phyloP scores from a whole-genome alignment of 35 echinoderm and acorn worm genomes.

The Lytechinus variegatus region DNA sequence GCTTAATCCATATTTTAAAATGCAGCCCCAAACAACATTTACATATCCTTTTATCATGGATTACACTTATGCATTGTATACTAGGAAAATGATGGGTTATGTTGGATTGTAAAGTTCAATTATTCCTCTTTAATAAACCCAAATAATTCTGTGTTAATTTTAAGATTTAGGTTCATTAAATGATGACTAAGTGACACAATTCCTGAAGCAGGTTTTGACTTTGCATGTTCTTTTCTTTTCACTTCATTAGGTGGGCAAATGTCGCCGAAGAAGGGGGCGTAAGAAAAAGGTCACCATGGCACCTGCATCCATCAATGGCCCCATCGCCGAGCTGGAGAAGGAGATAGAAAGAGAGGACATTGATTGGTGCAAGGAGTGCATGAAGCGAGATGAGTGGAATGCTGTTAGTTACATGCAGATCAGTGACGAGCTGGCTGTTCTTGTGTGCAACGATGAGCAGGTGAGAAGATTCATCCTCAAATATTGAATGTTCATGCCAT shows the following conservation, averaged over 20 bases:
- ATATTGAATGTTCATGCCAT: too few relatives aligned
- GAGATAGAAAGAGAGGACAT: slow-evolving; percentile 26
- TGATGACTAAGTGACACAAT: neutral
- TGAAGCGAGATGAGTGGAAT: slow-evolving; percentile 19
- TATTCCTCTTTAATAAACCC: too few relatives aligned
- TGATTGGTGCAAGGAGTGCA: slow-evolving; percentile 56
- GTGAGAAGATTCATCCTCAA: neutral
- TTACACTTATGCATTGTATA: too few relatives aligned
- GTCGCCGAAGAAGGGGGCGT: neutral
- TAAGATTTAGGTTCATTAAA: too few relatives aligned
- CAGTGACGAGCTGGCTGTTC: slow-evolving; percentile 35
- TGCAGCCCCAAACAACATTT: too few relatives aligned
- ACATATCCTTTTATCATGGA: too few relatives aligned
- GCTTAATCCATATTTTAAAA: too few relatives aligned
- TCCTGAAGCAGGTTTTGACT: neutral
- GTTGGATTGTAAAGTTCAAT: too few relatives aligned
- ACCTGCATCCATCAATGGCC: slow-evolving; percentile 5
- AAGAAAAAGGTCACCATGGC: neutral
- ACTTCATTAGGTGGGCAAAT: neutral
- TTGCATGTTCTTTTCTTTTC: neutral
- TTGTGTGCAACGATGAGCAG: slow-evolving; percentile 60
- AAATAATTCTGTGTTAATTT: too few relatives aligned
- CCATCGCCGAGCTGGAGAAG: neutral
- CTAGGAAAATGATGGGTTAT: too few relatives aligned
- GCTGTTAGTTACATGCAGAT: slow-evolving; percentile 58